These are phyloP conservation scores for Drosophila kuntzei DNA, from an alignment of 2,888 invertebrate genomes.

Conservation along the genomic window DNA sequence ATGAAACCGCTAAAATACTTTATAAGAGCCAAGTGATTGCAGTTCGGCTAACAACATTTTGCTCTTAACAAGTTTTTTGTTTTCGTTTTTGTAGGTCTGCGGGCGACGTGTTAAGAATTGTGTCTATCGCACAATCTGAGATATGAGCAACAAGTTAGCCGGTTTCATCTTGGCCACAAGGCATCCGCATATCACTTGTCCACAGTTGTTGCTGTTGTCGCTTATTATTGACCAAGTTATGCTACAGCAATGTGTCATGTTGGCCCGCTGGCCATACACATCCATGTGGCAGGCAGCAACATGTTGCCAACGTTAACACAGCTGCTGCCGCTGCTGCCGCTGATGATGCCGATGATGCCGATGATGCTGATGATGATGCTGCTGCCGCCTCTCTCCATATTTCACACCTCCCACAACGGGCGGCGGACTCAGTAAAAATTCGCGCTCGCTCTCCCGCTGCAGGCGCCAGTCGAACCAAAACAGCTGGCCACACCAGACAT, in stretches of 20 bases:
- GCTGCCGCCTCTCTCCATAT: constrained; percentile 27
- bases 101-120: constrained; percentile 71
- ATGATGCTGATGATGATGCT: constrained; percentile 21
- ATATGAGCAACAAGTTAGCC: constrained; percentile 60
- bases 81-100: constrained; percentile 37
- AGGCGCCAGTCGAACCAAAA: constrained; percentile 69
- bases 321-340: constrained; percentile 24
- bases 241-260: constrained; percentile 75
- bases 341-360: constrained; percentile 18
- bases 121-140: constrained; percentile 70
- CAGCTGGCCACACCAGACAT: constrained; percentile 43
- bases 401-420: constrained; percentile 77
- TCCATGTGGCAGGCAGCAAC: constrained; percentile 13
- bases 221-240: constrained; percentile 76
- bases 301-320: constrained; percentile 51
- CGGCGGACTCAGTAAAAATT: constrained; percentile 40
- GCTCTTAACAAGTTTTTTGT: constrained; percentile 69
- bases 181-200: constrained; percentile 63
- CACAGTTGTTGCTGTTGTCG: constrained; percentile 25
- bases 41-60: constrained; percentile 71
- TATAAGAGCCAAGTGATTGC: constrained; percentile 59
- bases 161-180: constrained; percentile 65
- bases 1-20: constrained; percentile 72
- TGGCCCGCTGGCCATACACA: constrained; percentile 53
- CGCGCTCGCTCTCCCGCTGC: constrained; percentile 46